Conservation (phyloP, 2,113 vertebrate genomes). For the Piprites chloris region DNA sequence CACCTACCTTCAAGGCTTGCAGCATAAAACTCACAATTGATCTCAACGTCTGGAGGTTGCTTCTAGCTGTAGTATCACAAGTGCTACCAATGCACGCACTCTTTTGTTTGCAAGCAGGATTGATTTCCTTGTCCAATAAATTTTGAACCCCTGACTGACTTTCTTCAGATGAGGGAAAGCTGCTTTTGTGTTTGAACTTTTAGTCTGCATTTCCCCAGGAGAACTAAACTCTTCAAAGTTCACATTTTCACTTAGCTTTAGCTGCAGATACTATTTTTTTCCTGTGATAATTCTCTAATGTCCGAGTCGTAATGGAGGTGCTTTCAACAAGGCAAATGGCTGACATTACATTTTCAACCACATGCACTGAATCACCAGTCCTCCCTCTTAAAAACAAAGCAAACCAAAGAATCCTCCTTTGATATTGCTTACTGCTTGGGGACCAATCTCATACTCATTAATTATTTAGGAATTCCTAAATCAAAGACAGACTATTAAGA, state of each 20-base stretch:
- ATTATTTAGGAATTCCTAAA: slow-evolving; percentile 21
- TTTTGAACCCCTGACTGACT: background rate
- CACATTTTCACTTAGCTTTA: slow-evolving; percentile 12
- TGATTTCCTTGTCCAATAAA: slow-evolving; percentile 32
- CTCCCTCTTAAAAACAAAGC: background rate
- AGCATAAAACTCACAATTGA: background rate
- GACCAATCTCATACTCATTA: background rate
- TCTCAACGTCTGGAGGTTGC: background rate
- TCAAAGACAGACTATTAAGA: background rate
- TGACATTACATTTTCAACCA: background rate
- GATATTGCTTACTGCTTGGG: background rate
- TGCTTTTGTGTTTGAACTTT: background rate
- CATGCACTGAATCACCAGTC: background rate
- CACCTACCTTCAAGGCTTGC: background rate
- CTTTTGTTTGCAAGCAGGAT: slow-evolving; percentile 6
- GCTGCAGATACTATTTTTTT: background rate
- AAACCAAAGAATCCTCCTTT: background rate
- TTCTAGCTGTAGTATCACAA: background rate
- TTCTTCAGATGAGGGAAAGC: background rate
- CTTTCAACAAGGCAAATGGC: slow-evolving; percentile 11
- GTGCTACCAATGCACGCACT: background rate
- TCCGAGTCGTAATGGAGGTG: background rate
- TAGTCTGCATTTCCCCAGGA: background rate
- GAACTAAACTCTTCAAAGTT: background rate
- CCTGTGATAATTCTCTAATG: background rate